phyloP scores from a whole-genome alignment of 2,113 vertebrate species.

The Aix galericulata region DNA sequence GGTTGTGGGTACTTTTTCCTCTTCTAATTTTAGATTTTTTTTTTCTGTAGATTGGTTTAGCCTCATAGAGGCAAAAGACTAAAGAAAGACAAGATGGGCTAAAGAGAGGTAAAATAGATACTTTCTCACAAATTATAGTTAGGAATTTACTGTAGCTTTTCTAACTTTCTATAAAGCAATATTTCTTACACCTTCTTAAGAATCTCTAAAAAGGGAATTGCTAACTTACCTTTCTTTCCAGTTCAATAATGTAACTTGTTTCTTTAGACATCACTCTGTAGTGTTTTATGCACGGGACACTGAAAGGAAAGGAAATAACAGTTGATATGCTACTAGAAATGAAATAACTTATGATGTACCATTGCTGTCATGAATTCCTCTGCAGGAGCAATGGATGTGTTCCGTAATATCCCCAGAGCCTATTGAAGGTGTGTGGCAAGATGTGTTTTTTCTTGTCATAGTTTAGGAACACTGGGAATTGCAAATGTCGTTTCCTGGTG shows the following conservation, averaged over 20 bases:
- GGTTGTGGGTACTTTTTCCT: background rate
- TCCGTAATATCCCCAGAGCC: background rate
- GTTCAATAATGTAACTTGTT: slow-evolving; percentile 76
- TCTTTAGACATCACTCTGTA: slow-evolving; percentile 76
- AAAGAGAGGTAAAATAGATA: background rate
- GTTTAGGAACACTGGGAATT: background rate
- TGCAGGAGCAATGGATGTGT: background rate
- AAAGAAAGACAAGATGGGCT: background rate
- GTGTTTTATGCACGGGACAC: slow-evolving; percentile 77
- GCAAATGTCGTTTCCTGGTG: background rate
- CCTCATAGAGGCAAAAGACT: background rate
- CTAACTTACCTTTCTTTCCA: slow-evolving; percentile 79
- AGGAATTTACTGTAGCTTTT: background rate
- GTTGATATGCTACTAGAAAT: background rate
- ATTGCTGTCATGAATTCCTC: background rate
- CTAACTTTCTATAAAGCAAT: background rate
- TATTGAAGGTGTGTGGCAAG: background rate
- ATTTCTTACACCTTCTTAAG: background rate
- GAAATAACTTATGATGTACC: background rate
- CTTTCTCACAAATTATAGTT: background rate
- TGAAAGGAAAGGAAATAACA: slow-evolving; percentile 58
- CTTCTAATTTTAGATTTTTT: background rate
- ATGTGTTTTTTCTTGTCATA: background rate
- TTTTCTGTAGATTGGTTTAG: background rate
- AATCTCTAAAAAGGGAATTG: background rate